Conservation (phyloP, 1,140 invertebrate species). For the Diabrotica undecimpunctata region DNA sequence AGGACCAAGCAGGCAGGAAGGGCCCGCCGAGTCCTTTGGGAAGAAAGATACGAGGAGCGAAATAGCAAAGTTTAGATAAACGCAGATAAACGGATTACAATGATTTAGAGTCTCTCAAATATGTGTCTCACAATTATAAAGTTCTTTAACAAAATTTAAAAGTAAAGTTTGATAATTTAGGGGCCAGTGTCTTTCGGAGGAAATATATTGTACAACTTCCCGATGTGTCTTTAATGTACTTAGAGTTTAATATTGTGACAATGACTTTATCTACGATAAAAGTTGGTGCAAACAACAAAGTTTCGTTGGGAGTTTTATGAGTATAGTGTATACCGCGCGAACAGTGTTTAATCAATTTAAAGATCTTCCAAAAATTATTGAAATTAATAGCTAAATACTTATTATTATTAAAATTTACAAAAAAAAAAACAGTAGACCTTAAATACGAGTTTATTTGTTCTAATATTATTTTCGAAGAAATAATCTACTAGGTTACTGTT, state of each 20-base stretch:
- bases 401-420: too few relatives aligned
- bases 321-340: too few relatives aligned
- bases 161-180: conserved; percentile 31
- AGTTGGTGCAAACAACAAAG: neutral
- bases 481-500: too few relatives aligned
- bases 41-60: conserved; percentile 32
- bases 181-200: neutral
- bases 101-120: conserved; percentile 40
- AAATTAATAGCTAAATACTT: too few relatives aligned
- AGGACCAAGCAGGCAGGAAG: conserved; percentile 17
- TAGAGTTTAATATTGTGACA: conserved; percentile 1
- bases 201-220: neutral
- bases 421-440: too few relatives aligned
- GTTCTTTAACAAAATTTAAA: conserved; percentile 37
- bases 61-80: conserved; percentile 43
- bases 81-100: conserved; percentile 42
- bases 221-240: neutral
- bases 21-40: conserved; percentile 32
- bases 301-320: neutral
- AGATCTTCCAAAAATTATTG: too few relatives aligned
- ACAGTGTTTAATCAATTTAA: too few relatives aligned
- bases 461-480: too few relatives aligned
- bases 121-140: conserved; percentile 38
- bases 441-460: too few relatives aligned
- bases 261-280: neutral